Percentiles rank a stretch among this genome's conserved stretches.
Conservation (phyloP, 2,113 vertebrate species). For the Campylomormyrus tamandua region DNA sequence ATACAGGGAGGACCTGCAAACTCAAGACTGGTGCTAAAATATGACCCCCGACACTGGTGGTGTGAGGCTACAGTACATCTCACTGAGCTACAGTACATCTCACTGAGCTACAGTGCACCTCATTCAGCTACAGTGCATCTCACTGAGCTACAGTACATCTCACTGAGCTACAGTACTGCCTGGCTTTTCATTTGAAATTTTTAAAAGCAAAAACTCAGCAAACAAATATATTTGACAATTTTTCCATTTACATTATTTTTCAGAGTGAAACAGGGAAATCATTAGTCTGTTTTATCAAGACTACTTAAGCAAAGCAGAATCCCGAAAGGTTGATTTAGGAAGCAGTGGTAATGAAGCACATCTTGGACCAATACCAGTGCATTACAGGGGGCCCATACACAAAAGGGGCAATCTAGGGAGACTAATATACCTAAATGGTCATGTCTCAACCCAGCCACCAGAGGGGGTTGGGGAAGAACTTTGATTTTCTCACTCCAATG, state of each 20-base stretch:
- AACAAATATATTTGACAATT: background rate
- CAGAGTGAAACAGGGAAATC: background rate
- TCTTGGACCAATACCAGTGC: background rate
- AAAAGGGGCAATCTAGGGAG: background rate
- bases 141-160: background rate
- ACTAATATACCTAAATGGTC: background rate
- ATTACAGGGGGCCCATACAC: background rate
- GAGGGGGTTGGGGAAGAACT: background rate
- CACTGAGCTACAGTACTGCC: background rate
- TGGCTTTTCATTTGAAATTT: background rate
- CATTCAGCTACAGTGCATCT: too few species aligned
- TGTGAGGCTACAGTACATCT: background rate
- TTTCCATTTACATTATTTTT: background rate
- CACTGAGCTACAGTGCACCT: background rate
- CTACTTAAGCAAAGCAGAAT: background rate
- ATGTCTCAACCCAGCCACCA: background rate
- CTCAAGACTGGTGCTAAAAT: background rate
- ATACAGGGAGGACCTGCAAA: background rate
- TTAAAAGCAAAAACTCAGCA: background rate
- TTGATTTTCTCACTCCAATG: background rate
- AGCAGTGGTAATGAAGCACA: background rate
- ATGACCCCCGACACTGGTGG: too few species aligned
- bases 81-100: background rate
- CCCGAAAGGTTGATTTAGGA: background rate
- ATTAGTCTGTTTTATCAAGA: background rate